A percentile compares a stretch with the other conserved stretches of the same genome.
phyloP scores from a whole-genome alignment of 2,888 invertebrate genomes.

The Scelioninae gen. 1 region DNA sequence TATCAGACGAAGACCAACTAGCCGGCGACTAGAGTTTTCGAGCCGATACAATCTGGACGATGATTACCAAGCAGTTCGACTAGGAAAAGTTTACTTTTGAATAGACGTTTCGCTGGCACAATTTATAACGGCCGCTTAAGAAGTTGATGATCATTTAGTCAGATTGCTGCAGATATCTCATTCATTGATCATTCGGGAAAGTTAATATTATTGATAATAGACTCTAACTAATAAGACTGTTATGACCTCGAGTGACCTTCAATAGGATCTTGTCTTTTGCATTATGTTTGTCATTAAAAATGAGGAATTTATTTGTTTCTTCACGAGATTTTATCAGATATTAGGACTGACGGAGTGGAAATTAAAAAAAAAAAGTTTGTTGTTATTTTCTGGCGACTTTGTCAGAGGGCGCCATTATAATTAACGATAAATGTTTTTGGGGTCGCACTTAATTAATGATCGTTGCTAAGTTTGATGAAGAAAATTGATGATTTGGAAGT shows the following conservation, averaged over 20 bases:
- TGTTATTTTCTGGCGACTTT: not conserved
- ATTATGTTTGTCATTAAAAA: conserved; percentile 4
- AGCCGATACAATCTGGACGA: conserved; percentile 21
- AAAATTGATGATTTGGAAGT: not conserved
- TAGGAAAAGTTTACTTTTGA: conserved; percentile 29
- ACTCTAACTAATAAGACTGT: conserved; percentile 7
- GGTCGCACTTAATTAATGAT: not conserved
- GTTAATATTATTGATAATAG: not conserved
- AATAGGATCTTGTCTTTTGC: conserved; percentile 6
- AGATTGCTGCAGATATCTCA: conserved; percentile 24
- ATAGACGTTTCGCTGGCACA: conserved; percentile 10
- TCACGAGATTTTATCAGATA: not conserved
- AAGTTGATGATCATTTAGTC: conserved; percentile 35
- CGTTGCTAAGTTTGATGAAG: not conserved
- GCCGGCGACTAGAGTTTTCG: conserved; percentile 8
- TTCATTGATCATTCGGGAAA: conserved; percentile 19
- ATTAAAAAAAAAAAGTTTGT: not conserved
- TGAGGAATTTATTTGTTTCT: conserved; percentile 1
- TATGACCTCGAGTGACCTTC: conserved; percentile 33
- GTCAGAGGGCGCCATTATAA: too few relatives aligned
- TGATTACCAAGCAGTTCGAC: conserved; percentile 15
- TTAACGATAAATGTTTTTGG: not conserved
- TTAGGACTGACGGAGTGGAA: not conserved
- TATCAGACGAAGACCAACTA: conserved; percentile 13
- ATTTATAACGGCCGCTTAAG: conserved; percentile 23